phyloP scores from a whole-genome alignment of 64 coral and sea anemone genomes.

The Stichodactyla mertensii region DNA sequence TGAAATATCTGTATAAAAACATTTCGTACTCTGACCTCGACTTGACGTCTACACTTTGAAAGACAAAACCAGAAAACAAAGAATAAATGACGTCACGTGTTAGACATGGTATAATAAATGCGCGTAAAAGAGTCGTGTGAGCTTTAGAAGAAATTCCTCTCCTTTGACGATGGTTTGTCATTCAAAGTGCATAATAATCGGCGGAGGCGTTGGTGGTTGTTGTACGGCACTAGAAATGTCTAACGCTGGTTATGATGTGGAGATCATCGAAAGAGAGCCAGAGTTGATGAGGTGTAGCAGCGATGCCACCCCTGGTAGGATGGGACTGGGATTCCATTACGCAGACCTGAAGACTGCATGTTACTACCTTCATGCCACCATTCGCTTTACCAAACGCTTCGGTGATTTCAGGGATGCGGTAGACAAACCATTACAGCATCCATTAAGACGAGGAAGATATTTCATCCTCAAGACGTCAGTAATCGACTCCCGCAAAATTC shows the following conservation, averaged over 20 bases:
- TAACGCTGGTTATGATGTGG: constrained; percentile 29
- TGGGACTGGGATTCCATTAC: constrained; percentile 76
- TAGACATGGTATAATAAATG: no score
- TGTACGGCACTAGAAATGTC: constrained; percentile 59
- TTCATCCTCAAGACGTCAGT: constrained; percentile 58
- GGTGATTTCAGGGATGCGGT: constrained; percentile 44
- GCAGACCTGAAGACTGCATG: constrained; percentile 45
- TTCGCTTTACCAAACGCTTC: constrained; percentile 41
- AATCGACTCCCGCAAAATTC: constrained; percentile 15
- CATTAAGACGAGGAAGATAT: constrained; percentile 54
- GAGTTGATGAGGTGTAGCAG: constrained; percentile 59
- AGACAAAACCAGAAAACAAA: no score
- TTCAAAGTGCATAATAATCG: constrained; percentile 3
- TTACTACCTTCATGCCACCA: constrained; percentile 37
- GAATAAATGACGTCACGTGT: no score
- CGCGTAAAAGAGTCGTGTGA: no score
- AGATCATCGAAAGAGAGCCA: constrained; percentile 39
- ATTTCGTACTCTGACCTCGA: no score
- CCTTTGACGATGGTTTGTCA: neutral
- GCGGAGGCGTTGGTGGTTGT: constrained; percentile 62
- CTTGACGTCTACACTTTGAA: no score
- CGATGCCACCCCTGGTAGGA: constrained; percentile 34
- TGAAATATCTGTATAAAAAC: no score
- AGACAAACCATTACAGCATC: constrained; percentile 17
- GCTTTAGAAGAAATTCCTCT: neutral